Evolutionary conservation across 2,113 vertebrate genomes (phyloP).

Genomic region (Physeter macrocephalus): DNA sequence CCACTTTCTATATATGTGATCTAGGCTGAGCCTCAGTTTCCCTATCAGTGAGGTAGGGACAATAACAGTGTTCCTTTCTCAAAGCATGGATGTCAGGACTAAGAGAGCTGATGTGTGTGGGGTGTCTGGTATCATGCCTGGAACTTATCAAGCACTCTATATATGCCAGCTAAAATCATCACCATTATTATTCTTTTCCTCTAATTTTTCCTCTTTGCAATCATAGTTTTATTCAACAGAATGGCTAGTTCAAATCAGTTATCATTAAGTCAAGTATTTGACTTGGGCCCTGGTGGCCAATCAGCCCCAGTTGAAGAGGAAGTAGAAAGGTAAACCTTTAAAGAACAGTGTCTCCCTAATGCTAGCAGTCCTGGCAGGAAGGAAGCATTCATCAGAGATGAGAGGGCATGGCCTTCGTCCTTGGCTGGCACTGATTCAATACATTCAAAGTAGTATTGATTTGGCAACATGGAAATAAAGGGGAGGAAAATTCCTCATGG

Average conservation of each 20-base stretch:
- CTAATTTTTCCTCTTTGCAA: not conserved
- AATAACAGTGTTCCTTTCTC: not conserved
- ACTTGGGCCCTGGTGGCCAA: not conserved
- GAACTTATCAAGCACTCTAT: not conserved
- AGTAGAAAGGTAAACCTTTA: not conserved
- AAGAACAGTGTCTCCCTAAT: not conserved
- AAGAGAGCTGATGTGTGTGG: not conserved
- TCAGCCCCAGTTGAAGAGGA: not conserved
- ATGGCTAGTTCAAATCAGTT: not conserved
- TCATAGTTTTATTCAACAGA: not conserved
- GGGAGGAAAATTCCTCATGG: not conserved
- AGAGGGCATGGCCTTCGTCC: not conserved
- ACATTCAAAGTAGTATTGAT: not conserved
- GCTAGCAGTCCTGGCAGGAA: not conserved
- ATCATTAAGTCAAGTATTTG: not conserved
- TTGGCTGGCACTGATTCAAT: not conserved
- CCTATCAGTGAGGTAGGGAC: not conserved
- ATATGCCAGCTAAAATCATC: not conserved
- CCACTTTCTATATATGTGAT: not conserved
- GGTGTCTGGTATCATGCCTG: not conserved
- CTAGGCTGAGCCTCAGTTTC: not conserved
- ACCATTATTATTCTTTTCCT: not conserved
- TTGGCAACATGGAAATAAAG: not conserved
- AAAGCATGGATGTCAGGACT: not conserved
- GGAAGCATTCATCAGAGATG: not conserved